Evolutionary conservation across 2,888 invertebrate genomes (phyloP).

Genomic region (Perdita meconis): DNA sequence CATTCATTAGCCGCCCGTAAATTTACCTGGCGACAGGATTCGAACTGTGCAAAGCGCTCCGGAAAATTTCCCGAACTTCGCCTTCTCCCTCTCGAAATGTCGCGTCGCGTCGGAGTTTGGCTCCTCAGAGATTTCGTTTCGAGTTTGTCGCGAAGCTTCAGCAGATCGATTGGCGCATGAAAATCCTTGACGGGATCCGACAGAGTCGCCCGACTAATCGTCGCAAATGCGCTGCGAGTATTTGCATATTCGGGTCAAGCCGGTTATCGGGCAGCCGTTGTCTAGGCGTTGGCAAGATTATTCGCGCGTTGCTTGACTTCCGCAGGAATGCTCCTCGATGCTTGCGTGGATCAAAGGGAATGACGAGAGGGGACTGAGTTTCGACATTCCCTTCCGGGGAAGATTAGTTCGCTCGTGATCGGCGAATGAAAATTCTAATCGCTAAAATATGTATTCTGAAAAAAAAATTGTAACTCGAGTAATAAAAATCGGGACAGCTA

Average conservation of each 20-base stretch:
- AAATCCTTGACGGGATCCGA: too few relatives aligned
- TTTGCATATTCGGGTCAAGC: slow-evolving; percentile 41
- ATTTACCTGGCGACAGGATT: slow-evolving; percentile 73
- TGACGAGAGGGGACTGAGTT: neutral
- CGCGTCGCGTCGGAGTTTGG: too few relatives aligned
- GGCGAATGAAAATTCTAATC: neutral
- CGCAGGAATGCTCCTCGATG: slow-evolving; percentile 18
- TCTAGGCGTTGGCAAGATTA: slow-evolving; percentile 21
- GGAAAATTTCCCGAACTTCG: slow-evolving; percentile 33
- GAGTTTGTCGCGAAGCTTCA: too few relatives aligned
- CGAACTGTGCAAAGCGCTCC: slow-evolving; percentile 23
- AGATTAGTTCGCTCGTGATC: neutral
- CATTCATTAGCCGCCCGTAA: slow-evolving; percentile 80
- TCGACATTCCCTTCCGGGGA: neutral
- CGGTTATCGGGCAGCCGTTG: slow-evolving; percentile 32
- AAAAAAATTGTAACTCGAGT: neutral
- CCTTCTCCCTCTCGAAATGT: neutral
- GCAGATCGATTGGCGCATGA: too few relatives aligned
- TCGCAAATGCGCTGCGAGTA: slow-evolving; percentile 11
- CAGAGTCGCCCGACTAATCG: slow-evolving; percentile 17
- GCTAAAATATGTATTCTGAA: neutral
- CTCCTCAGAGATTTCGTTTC: too few relatives aligned
- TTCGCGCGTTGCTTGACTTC: slow-evolving; percentile 16
- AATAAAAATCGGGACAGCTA: neutral
- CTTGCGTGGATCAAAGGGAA: slow-evolving; percentile 11